Evolutionary conservation across 2,797 vertebrate species (phyloP).

Genomic region (Kryptopterus vitreolus): DNA sequence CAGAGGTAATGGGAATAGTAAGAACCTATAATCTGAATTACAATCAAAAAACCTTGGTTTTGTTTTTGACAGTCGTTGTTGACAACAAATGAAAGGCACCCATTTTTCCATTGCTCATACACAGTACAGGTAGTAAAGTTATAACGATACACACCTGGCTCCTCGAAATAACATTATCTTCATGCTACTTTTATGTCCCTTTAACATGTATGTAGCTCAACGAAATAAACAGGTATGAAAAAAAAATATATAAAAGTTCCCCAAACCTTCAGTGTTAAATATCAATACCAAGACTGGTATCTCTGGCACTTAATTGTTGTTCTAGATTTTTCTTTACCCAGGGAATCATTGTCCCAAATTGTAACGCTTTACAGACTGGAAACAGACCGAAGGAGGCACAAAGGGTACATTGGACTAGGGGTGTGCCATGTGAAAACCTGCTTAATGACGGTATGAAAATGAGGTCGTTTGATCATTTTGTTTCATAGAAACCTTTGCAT

Average conservation of each 20-base stretch:
- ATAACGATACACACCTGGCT: conserved; percentile 76
- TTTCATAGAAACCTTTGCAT: not conserved
- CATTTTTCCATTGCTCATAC: conserved; percentile 54
- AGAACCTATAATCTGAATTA: conserved; percentile 45
- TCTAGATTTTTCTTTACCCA: conserved; percentile 56
- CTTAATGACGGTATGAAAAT: conserved; percentile 30
- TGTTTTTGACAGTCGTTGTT: conserved; percentile 38
- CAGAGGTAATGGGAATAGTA: conserved; percentile 13
- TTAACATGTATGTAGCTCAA: conserved; percentile 73
- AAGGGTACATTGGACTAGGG: conserved; percentile 80
- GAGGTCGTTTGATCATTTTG: conserved; percentile 24
- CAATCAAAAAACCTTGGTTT: conserved; percentile 33
- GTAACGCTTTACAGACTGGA: conserved; percentile 72
- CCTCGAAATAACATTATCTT: conserved; percentile 57
- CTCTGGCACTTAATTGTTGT: conserved; percentile 67
- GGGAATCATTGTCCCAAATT: conserved; percentile 59
- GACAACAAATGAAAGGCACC: conserved; percentile 45
- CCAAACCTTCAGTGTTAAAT: conserved; percentile 57
- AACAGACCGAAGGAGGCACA: conserved; percentile 80
- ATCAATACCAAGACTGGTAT: conserved; percentile 67
- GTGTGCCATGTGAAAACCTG: conserved; percentile 54
- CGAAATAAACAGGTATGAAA: conserved; percentile 65
- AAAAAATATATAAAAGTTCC: conserved; percentile 22
- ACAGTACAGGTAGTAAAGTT: conserved; percentile 74
- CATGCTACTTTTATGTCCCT: conserved; percentile 68